Percentiles rank a stretch among this genome's conserved stretches.
Evolutionary conservation across 1,140 invertebrate genomes (phyloP).

Genomic region (Oscheius sp.): DNA sequence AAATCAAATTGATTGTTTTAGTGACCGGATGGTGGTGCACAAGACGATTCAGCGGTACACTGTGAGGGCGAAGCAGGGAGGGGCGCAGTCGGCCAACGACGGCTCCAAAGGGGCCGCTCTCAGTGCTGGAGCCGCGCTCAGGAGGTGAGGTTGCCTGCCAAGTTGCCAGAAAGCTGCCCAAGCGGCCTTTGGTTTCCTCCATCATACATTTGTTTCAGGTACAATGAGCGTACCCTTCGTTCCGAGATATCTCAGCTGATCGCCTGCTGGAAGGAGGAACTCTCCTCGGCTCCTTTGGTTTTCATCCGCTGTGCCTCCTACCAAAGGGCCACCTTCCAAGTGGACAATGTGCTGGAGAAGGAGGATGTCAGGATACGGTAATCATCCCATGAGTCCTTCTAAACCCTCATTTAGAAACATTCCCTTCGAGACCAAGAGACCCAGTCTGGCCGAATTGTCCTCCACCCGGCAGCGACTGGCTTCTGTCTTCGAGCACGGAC

Average conservation of each 20-base stretch:
- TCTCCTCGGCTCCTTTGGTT: constrained; percentile 73
- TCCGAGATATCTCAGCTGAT: constrained; percentile 71
- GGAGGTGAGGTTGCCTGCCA: too few species aligned
- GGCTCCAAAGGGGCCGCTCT: constrained; percentile 68
- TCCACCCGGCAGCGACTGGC: constrained; percentile 73
- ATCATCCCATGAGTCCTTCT: not conserved
- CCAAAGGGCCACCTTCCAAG: constrained; percentile 57
- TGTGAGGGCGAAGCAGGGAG: constrained; percentile 78
- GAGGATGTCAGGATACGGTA: constrained; percentile 63
- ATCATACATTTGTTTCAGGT: constrained; percentile 48
- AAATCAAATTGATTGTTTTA: constrained; percentile 3
- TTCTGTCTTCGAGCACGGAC: constrained; percentile 73
- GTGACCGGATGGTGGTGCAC: constrained; percentile 66
- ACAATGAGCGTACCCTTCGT: constrained; percentile 27
- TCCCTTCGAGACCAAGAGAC: constrained; percentile 78
- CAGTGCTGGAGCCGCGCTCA: constrained; percentile 77
- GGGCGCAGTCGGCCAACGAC: constrained; percentile 73
- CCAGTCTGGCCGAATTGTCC: constrained; percentile 77
- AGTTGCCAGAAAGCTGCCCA: too few species aligned
- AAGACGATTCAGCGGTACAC: constrained; percentile 86
- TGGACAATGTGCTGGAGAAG: constrained; percentile 45
- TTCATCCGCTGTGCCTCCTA: constrained; percentile 75
- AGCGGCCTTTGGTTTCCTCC: too few species aligned
- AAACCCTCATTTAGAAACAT: constrained; percentile 69
- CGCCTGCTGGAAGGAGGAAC: constrained; percentile 70